Conservation (phyloP, 2,888 invertebrate genomes). For the Metopia argyrocephala region DNA sequence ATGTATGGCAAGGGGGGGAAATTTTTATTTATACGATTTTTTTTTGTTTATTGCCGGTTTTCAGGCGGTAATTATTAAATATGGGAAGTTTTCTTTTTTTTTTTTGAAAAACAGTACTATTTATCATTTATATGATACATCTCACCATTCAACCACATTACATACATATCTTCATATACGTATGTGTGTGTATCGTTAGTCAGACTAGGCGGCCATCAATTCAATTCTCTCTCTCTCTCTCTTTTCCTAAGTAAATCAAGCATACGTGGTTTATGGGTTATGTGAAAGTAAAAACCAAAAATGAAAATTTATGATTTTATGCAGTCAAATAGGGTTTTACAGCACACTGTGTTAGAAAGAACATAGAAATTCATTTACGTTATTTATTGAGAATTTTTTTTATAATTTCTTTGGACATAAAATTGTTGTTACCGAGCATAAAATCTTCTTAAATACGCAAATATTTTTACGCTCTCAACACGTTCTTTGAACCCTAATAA, state of each 20-base stretch:
- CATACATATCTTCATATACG: background rate
- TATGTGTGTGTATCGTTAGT: too few species aligned
- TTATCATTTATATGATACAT: conserved; percentile 55
- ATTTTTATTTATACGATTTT: conserved; percentile 20
- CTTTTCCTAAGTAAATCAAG: conserved; percentile 32
- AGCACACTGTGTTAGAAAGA: background rate
- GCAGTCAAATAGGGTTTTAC: conserved; percentile 15
- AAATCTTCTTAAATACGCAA: too few species aligned
- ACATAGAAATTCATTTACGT: background rate
- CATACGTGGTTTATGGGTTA: conserved; percentile 5
- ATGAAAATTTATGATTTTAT: conserved; percentile 49
- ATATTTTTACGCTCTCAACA: too few species aligned
- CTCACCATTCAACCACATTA: background rate
- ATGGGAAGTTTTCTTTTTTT: conserved; percentile 40
- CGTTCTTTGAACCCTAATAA: too few species aligned
- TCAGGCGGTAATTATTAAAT: conserved; percentile 63
- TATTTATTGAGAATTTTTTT: too few species aligned
- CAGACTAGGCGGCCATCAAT: conserved; percentile 12
- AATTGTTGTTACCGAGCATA: too few species aligned
- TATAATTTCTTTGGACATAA: too few species aligned
- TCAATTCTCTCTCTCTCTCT: too few species aligned
- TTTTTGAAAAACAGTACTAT: conserved; percentile 24
- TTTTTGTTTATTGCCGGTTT: conserved; percentile 31
- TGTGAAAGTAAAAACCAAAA: conserved; percentile 43
- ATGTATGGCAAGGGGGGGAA: conserved; percentile 4